phyloP scores from a whole-genome alignment of 2,888 invertebrate species.

The Sphaerophoria rueppellii region DNA sequence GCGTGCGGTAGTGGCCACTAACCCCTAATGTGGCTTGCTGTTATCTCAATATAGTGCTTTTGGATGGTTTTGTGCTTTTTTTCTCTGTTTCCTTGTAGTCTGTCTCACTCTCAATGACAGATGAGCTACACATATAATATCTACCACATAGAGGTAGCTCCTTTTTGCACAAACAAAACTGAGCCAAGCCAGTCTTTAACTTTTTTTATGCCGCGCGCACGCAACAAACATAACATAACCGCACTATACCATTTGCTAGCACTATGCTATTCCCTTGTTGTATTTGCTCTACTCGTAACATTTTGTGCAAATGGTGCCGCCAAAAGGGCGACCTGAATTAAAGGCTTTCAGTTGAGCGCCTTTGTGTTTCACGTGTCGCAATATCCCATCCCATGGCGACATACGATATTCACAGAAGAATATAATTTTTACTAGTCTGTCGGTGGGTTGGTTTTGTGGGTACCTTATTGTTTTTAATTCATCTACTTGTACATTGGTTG shows the following conservation, averaged over 20 bases:
- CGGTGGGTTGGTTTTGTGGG: neutral
- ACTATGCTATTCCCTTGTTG: slow-evolving; percentile 2
- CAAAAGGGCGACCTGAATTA: slow-evolving; percentile 70
- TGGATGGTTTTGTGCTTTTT: slow-evolving; percentile 31
- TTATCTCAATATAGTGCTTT: slow-evolving; percentile 22
- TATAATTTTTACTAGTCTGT: slow-evolving; percentile 28
- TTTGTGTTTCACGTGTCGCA: slow-evolving; percentile 68
- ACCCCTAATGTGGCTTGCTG: slow-evolving; percentile 35
- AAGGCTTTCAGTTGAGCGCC: slow-evolving; percentile 64
- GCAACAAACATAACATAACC: slow-evolving; percentile 32
- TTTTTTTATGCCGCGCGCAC: slow-evolving; percentile 21
- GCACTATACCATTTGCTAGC: slow-evolving; percentile 28
- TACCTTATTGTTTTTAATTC: too few species aligned
- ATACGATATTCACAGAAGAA: slow-evolving; percentile 46
- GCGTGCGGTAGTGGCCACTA: slow-evolving; percentile 47
- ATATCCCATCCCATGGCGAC: slow-evolving; percentile 61
- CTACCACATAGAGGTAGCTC: slow-evolving; percentile 1
- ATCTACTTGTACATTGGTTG: too few species aligned
- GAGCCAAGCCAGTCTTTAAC: neutral
- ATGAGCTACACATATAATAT: too few species aligned
- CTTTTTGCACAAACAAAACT: slow-evolving; percentile 12
- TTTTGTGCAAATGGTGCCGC: slow-evolving; percentile 61
- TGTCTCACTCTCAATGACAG: neutral
- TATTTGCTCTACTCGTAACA: slow-evolving; percentile 4
- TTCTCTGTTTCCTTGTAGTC: neutral